Conservation (phyloP, 2,888 invertebrate species). For the Conops quadrifasciatus region DNA sequence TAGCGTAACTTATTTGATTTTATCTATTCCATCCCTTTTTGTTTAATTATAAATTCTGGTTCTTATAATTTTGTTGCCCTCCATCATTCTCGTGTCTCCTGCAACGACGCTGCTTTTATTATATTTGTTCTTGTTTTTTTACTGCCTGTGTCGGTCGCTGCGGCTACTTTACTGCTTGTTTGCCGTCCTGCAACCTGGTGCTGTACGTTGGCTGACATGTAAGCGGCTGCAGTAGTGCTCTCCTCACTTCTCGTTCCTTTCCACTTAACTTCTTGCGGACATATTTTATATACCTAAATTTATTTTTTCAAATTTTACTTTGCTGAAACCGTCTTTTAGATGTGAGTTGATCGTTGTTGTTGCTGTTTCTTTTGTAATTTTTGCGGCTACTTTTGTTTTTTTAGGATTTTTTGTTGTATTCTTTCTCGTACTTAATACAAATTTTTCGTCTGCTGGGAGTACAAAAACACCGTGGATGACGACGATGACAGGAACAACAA, state of each 20-base stretch:
- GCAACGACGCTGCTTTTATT: not conserved
- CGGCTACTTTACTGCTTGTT: not conserved
- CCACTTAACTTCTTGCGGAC: conserved; percentile 3
- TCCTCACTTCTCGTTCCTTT: conserved; percentile 1
- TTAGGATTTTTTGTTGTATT: conserved; percentile 41
- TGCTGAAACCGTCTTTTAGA: no score
- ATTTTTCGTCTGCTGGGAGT: conserved; percentile 7
- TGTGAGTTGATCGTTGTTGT: conserved; percentile 39
- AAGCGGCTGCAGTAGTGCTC: conserved; percentile 13
- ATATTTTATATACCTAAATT: conserved; percentile 25
- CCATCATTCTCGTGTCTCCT: conserved; percentile 5
- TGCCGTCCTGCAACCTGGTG: conserved; percentile 23
- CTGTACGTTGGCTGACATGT: not conserved
- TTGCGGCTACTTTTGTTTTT: conserved; percentile 35
- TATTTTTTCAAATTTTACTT: conserved; percentile 17
- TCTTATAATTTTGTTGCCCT: not conserved
- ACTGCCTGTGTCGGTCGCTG: not conserved
- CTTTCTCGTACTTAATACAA: conserved; percentile 37
- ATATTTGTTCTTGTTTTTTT: not conserved
- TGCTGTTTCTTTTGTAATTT: conserved; percentile 42
- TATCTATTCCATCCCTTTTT: not conserved
- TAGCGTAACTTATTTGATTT: not conserved
- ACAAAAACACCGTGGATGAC: conserved; percentile 15
- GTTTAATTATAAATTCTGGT: conserved; percentile 27
- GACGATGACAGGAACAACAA: conserved; percentile 24